Conservation (phyloP, 1,140 invertebrate genomes). For the Ridgeia piscesae region DNA sequence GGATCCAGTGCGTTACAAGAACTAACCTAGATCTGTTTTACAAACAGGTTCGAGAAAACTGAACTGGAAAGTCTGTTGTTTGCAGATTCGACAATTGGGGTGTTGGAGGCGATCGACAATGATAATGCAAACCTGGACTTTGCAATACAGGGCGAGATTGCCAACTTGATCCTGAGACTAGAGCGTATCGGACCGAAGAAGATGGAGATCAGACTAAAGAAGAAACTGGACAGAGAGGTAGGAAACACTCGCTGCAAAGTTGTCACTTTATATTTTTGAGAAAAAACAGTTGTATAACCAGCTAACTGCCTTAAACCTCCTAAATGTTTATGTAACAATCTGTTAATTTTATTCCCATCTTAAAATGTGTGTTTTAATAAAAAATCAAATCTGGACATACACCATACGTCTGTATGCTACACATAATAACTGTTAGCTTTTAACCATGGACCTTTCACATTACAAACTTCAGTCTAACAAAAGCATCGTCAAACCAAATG, state of each 20-base stretch:
- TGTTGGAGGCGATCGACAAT: not conserved
- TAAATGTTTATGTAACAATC: too few relatives aligned
- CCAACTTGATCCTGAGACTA: not conserved
- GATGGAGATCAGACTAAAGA: conserved; percentile 14
- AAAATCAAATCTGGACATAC: too few relatives aligned
- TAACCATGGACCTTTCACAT: not conserved
- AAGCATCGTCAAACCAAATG: not conserved
- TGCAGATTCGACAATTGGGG: not conserved
- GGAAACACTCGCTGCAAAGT: not conserved
- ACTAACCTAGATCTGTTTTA: too few relatives aligned
- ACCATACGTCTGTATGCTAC: not conserved
- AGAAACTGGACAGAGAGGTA: conserved; percentile 22
- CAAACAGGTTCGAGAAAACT: too few relatives aligned
- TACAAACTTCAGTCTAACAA: not conserved
- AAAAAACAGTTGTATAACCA: too few relatives aligned
- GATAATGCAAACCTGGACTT: not conserved
- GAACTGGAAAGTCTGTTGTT: not conserved
- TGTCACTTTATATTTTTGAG: not conserved
- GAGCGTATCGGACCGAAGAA: not conserved
- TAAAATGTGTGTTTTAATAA: too few relatives aligned
- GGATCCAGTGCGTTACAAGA: too few relatives aligned
- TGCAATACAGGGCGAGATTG: conserved; percentile 8
- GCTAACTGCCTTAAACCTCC: too few relatives aligned
- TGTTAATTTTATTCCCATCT: too few relatives aligned
- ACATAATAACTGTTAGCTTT: not conserved